phyloP scores from a whole-genome alignment of 2,797 vertebrate species.

The Hippopotamyrus pictus region DNA sequence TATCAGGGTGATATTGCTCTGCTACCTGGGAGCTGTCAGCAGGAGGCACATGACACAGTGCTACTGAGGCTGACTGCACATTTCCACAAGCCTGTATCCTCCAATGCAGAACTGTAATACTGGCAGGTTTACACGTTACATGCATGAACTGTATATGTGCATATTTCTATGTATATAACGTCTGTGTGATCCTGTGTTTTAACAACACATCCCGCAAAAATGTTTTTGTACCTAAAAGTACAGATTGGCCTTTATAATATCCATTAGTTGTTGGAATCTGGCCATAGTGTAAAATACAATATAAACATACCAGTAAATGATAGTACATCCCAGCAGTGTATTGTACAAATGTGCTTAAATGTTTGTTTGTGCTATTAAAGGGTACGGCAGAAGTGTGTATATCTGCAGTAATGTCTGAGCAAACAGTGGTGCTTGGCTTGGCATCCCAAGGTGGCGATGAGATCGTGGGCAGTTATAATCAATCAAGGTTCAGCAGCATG shows the following conservation, averaged over 20 bases:
- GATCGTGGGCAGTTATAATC: neutral
- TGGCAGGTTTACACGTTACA: neutral
- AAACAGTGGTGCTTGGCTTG: neutral
- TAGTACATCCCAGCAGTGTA: neutral
- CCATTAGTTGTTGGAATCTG: neutral
- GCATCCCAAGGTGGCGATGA: neutral
- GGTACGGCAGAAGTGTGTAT: neutral
- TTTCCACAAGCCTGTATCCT: neutral
- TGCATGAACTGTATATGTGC: neutral
- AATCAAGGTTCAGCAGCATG: neutral
- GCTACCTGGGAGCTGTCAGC: conserved; percentile 2
- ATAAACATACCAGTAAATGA: neutral
- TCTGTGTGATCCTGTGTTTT: neutral
- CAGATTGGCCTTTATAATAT: neutral
- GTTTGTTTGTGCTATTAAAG: neutral
- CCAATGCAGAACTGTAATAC: neutral
- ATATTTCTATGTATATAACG: neutral
- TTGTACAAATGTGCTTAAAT: neutral
- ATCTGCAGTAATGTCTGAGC: neutral
- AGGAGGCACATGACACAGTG: neutral
- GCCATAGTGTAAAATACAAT: neutral
- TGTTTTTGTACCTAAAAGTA: neutral
- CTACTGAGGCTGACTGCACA: neutral
- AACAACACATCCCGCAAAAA: neutral
- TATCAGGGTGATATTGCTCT: conserved; percentile 56